phyloP scores from a whole-genome alignment of 2,113 vertebrate genomes.

The Syngnathus scovelli region DNA sequence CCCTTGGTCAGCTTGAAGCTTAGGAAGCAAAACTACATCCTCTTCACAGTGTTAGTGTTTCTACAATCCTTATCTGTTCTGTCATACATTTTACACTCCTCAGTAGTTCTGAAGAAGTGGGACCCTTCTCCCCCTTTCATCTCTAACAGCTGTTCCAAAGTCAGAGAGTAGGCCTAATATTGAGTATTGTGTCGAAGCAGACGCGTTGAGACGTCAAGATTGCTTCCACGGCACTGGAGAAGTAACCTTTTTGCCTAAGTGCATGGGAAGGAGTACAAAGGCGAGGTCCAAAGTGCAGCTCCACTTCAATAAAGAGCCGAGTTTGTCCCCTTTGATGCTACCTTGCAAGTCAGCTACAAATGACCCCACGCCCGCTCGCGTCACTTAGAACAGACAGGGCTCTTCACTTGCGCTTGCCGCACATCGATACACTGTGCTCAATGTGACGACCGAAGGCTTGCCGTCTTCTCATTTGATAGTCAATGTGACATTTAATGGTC shows the following conservation, averaged over 20 bases:
- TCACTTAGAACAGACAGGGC: constrained; percentile 49
- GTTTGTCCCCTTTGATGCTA: constrained; percentile 68
- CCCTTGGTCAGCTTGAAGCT: constrained; percentile 31
- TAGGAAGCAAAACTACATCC: constrained; percentile 31
- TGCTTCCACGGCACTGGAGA: constrained; percentile 40
- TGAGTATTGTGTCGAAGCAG: constrained; percentile 32
- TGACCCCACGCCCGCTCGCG: constrained; percentile 37
- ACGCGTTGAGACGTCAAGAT: constrained; percentile 40
- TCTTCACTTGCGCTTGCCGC: constrained; percentile 38
- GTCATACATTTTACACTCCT: constrained; percentile 13
- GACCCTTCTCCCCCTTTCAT: constrained; percentile 9
- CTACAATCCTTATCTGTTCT: constrained; percentile 29
- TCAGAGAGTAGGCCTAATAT: constrained; percentile 15
- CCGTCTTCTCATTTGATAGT: background rate
- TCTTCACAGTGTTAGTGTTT: constrained; percentile 24
- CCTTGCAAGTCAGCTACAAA: constrained; percentile 62
- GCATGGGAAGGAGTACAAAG: constrained; percentile 58
- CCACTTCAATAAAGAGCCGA: constrained; percentile 65
- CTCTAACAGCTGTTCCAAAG: constrained; percentile 24
- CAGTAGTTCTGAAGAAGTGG: constrained; percentile 4
- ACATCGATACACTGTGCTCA: constrained; percentile 14
- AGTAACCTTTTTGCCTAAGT: constrained; percentile 55
- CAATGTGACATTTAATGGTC: constrained; percentile 1
- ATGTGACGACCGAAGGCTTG: background rate
- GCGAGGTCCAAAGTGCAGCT: constrained; percentile 60